Evolutionary conservation across 2,797 vertebrate species (phyloP).

Genomic region (Pagetopsis macropterus): DNA sequence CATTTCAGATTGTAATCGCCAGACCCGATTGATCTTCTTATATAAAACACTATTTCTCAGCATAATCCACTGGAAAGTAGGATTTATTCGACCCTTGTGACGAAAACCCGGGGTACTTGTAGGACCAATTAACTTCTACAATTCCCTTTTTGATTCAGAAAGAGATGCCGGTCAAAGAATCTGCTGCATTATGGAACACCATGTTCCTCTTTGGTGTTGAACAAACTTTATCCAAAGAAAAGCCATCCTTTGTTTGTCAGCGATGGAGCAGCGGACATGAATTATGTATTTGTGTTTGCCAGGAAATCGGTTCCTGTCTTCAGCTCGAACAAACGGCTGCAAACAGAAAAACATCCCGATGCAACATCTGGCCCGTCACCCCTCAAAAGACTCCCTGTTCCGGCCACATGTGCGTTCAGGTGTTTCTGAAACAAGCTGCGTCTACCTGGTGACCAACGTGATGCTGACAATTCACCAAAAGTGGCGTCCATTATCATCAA

Average conservation of each 20-base stretch:
- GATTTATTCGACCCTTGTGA: not conserved
- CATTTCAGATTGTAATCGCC: too few relatives aligned
- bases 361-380: constrained; percentile 24
- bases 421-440: not conserved
- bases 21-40: not conserved
- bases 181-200: not conserved
- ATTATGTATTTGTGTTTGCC: not conserved
- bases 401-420: constrained; percentile 24
- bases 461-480: not conserved
- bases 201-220: not conserved
- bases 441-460: not conserved
- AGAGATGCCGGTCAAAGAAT: too few relatives aligned
- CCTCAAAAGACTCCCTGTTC: constrained; percentile 8
- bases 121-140: not conserved
- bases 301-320: constrained; percentile 4
- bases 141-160: not conserved
- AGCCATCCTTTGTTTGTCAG: too few relatives aligned
- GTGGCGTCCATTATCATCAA: not conserved
- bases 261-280: not conserved
- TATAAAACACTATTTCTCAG: not conserved
- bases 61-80: not conserved
- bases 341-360: not conserved
- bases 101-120: not conserved
- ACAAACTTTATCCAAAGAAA: not conserved
- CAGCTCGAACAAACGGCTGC: not conserved